Conservation (phyloP, 2,888 invertebrate species). For the Neoaliturus tenellus region DNA sequence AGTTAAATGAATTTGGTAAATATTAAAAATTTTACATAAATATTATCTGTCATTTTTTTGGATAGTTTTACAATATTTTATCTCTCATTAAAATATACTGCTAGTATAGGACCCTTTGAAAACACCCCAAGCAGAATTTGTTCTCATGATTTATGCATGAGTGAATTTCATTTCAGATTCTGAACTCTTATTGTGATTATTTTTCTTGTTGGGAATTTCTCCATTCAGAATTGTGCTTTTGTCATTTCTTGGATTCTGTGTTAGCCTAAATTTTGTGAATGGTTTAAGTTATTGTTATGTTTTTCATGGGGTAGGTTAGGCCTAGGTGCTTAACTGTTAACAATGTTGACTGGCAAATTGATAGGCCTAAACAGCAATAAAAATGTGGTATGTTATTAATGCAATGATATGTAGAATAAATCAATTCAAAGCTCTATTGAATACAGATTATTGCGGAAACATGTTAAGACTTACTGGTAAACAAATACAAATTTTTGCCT, state of each 20-base stretch:
- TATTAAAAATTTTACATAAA: not conserved
- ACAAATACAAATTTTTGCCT: no score
- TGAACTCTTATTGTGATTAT: not conserved
- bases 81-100: not conserved
- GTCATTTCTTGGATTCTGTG: no score
- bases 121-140: conserved; percentile 11
- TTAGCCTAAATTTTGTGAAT: no score
- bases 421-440: no score
- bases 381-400: no score
- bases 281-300: not conserved
- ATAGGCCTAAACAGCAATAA: no score
- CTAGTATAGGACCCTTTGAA: not conserved
- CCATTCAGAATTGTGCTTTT: not conserved
- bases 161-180: conserved; percentile 14
- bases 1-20: conserved; percentile 60
- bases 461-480: no score
- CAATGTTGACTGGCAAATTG: no score
- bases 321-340: not conserved
- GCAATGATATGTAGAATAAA: no score
- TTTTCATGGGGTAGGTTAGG: not conserved
- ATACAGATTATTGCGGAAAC: no score
- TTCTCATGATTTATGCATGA: conserved; percentile 20
- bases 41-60: not conserved
- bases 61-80: not conserved
- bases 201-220: not conserved